phyloP scores from a whole-genome alignment of 2,797 vertebrate genomes.

The Furcifer pardalis region DNA sequence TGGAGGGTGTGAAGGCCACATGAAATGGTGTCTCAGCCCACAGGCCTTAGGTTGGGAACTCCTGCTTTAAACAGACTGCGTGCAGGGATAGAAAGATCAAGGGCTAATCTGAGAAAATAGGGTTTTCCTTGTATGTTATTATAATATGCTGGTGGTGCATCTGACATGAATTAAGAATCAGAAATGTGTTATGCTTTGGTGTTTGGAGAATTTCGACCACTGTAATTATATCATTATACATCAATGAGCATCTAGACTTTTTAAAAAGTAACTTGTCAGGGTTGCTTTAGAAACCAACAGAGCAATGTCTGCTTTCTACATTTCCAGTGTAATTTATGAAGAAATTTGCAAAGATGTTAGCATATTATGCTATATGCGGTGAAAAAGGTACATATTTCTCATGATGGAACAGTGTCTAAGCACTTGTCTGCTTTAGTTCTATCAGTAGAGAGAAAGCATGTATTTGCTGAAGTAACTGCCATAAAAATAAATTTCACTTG shows the following conservation, averaged over 20 bases:
- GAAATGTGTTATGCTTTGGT: too few relatives aligned
- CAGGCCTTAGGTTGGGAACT: too few relatives aligned
- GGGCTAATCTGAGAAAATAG: too few relatives aligned
- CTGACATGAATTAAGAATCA: too few relatives aligned
- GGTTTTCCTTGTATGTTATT: too few relatives aligned
- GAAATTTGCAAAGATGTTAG: slow-evolving; percentile 24
- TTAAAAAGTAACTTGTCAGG: slow-evolving; percentile 25
- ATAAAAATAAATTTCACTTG: slow-evolving; percentile 24
- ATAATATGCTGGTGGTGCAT: too few relatives aligned
- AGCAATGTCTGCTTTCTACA: slow-evolving; percentile 24
- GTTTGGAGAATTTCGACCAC: background rate
- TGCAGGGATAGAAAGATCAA: too few relatives aligned
- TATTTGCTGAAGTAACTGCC: background rate
- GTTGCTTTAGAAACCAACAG: slow-evolving; percentile 38
- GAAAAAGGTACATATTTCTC: slow-evolving; percentile 34
- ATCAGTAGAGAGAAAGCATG: slow-evolving; percentile 3
- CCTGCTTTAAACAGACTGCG: too few relatives aligned
- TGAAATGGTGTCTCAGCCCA: too few relatives aligned
- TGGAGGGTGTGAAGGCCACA: too few relatives aligned
- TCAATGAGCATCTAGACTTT: background rate
- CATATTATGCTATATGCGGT: slow-evolving; percentile 12
- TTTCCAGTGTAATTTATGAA: slow-evolving; percentile 34
- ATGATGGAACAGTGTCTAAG: slow-evolving; percentile 6
- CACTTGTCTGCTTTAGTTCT: slow-evolving; percentile 4
- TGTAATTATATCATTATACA: background rate